Conservation (phyloP, 2,797 vertebrate species). For the Nannoperca obscura region DNA sequence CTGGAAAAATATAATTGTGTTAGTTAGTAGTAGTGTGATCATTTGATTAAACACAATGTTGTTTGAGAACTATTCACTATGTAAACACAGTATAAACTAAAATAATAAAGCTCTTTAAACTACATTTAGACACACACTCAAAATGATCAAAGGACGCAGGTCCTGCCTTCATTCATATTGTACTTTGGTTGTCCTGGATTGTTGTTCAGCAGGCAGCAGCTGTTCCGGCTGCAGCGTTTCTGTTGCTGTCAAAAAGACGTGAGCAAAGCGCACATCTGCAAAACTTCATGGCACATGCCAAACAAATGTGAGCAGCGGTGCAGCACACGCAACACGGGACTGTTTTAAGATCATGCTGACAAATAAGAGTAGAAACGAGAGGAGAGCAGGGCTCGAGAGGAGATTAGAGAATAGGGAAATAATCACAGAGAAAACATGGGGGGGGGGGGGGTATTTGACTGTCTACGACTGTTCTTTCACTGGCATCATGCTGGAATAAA, state of each 20-base stretch:
- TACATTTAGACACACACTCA: not conserved
- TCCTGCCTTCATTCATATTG: not conserved
- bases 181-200: not conserved
- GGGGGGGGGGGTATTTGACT: not conserved
- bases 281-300: not conserved
- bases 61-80: not conserved
- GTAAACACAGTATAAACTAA: not conserved
- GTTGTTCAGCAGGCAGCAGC: slow-evolving; percentile 25
- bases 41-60: not conserved
- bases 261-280: slow-evolving; percentile 47
- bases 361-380: not conserved
- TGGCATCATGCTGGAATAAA: slow-evolving; percentile 15
- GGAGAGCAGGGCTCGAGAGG: not conserved
- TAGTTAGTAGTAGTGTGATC: not conserved
- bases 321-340: not conserved
- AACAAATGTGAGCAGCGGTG: slow-evolving; percentile 26
- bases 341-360: not conserved
- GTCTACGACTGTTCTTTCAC: not conserved
- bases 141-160: not conserved
- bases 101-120: not conserved
- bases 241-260: slow-evolving; percentile 14
- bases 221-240: slow-evolving; percentile 21
- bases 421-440: not conserved
- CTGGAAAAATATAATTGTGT: not conserved
- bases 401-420: slow-evolving; percentile 1